Conservation (phyloP, 2,113 vertebrate species). For the Lonchura striata region DNA sequence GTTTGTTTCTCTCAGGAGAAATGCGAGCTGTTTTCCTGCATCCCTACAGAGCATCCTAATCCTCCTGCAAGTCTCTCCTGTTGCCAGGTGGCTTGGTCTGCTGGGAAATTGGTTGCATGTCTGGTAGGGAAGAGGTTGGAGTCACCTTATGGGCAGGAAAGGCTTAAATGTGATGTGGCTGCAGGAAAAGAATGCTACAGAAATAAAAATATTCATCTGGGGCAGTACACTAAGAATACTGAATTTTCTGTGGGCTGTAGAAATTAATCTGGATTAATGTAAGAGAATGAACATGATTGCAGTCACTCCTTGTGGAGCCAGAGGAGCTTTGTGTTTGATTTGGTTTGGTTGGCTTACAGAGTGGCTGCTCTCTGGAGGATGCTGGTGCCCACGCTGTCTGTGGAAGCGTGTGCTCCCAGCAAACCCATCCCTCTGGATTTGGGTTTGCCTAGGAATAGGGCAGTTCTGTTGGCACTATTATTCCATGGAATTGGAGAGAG, state of each 20-base stretch:
- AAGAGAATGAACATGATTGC: background rate
- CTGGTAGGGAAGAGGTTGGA: background rate
- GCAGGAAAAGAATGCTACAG: background rate
- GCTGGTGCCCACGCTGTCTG: background rate
- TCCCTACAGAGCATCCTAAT: background rate
- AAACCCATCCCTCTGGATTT: background rate
- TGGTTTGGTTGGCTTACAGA: background rate
- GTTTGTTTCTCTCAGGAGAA: background rate
- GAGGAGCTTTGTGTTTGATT: background rate
- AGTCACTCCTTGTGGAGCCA: background rate
- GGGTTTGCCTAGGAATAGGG: background rate
- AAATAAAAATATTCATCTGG: background rate
- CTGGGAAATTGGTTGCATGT: background rate
- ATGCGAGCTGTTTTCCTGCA: background rate
- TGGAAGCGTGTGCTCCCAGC: background rate
- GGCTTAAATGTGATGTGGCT: background rate
- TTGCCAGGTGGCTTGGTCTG: background rate
- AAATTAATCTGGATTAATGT: constrained; percentile 35
- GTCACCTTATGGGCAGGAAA: background rate
- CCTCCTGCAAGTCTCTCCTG: background rate
- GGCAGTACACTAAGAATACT: background rate
- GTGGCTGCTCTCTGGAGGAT: background rate
- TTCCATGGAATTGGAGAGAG: background rate
- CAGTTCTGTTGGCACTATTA: accelerated
- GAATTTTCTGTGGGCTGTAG: background rate